Evolutionary conservation across 2,113 vertebrate species (phyloP), one percentile per base, ranked within the genome.

Genomic region (Podarcis muralis): DNA sequence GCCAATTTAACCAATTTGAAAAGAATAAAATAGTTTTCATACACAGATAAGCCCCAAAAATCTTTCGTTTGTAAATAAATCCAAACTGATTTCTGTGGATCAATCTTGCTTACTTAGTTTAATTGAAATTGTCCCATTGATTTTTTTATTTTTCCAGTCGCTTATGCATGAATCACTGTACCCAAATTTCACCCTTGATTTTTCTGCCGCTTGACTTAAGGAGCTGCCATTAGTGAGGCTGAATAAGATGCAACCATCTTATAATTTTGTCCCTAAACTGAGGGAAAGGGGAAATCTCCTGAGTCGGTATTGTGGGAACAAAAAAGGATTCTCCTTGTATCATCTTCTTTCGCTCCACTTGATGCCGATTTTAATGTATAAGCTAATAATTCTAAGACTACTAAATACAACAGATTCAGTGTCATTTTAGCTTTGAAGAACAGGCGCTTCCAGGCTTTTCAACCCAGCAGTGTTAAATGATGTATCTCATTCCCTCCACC

Each of bases 381-480:
- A 96, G 95, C 96, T 95, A 96, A 96, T 97, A 96, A 97, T 95
- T 97, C 96, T 96, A 95, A 93, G 95, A 91, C 93, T 95, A 93
- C 95, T 96, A 95, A 97, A 95, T 95, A 96, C 96, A 95, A 92
- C 96, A 96, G 97, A 97, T 95, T 96, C 95, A 87, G 95, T 96
- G 96, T 96, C 97, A 93, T 96, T 96, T 96, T 93, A 94, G 96
- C 96, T 97, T 97, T 97, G 96, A 96, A 96, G 97, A 97, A 96
- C 96, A 97, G 98, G 97, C 98, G 97, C 97, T 98, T 97, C 96
- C 97, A 97, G 97, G 97, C 97, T 97, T 97, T 97, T 97, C 97
- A 97, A 97, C 97, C 97, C 97, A 95, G 97, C 97, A 96, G 97
- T 97, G 97, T 98, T 98, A 98, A 98, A 98, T 98, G 97, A 97